These are phyloP conservation scores for Paraescarpia echinospica DNA, from an alignment of 1,140 invertebrate genomes.

Conservation along the genomic window DNA sequence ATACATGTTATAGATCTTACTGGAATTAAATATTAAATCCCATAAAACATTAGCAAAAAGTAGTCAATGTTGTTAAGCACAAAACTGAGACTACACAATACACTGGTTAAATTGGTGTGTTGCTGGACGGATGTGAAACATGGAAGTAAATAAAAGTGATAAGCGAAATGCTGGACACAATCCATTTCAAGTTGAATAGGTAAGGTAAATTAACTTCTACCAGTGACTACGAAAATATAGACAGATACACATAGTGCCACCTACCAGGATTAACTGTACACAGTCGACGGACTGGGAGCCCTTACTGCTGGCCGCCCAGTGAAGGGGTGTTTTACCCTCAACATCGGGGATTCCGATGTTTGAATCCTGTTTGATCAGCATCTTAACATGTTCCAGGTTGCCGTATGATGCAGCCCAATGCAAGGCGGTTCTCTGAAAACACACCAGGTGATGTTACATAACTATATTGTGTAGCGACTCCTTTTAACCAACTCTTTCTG, in stretches of 20 bases:
- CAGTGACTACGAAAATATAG: too few species aligned
- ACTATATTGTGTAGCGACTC: neutral
- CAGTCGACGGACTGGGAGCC: slow-evolving; percentile 50
- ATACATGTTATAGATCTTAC: too few species aligned
- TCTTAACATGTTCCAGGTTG: slow-evolving; percentile 54
- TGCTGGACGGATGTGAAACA: too few species aligned
- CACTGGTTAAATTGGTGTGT: too few species aligned
- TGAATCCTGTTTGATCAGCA: slow-evolving; percentile 58
- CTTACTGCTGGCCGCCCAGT: slow-evolving; percentile 55
- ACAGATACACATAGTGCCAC: slow-evolving; percentile 7
- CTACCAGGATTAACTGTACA: slow-evolving; percentile 54
- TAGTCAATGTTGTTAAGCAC: too few species aligned
- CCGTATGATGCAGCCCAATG: slow-evolving; percentile 58
- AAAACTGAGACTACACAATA: too few species aligned
- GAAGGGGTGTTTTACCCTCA: slow-evolving; percentile 57
- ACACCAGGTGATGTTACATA: neutral
- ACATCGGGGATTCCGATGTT: slow-evolving; percentile 59
- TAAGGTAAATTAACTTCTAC: too few species aligned
- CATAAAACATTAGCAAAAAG: too few species aligned
- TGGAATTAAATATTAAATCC: too few species aligned
- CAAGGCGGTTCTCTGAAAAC: slow-evolving; percentile 55
- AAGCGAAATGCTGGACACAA: too few species aligned
- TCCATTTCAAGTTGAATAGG: too few species aligned
- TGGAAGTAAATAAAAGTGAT: too few species aligned
- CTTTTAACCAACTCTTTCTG: neutral